These are phyloP conservation scores for Paedocypris sp. DNA, from an alignment of 2,113 vertebrate genomes.

Conservation along the genomic window DNA sequence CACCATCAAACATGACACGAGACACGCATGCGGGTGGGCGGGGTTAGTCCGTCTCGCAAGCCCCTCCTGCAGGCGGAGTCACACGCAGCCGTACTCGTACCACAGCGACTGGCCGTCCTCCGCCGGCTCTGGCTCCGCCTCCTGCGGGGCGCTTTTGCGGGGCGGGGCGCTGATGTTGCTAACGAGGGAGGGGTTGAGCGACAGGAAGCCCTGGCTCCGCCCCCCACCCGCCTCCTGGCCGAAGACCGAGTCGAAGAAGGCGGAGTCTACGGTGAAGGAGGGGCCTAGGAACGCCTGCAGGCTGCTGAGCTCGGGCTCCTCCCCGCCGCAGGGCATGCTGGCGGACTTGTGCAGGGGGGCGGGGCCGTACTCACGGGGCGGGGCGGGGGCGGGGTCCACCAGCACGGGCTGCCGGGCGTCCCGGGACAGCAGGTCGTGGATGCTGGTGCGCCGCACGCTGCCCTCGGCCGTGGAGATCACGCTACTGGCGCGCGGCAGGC, in stretches of 20 bases:
- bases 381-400: constrained; percentile 64
- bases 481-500: constrained; percentile 91
- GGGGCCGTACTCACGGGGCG: constrained; percentile 84
- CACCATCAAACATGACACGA: no score
- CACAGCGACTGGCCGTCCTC: constrained; percentile 88
- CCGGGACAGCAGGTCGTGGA: constrained; percentile 93
- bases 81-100: constrained; percentile 97
- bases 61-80: constrained; percentile 41
- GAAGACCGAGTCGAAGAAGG: constrained; percentile 62
- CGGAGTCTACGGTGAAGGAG: constrained; percentile 58
- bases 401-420: constrained; percentile 79
- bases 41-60: no score
- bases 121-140: constrained; percentile 52
- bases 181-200: constrained; percentile 85
- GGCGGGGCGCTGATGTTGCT: constrained; percentile 88
- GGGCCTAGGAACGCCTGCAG: constrained; percentile 61
- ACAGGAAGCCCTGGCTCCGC: constrained; percentile 73
- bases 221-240: constrained; percentile 41
- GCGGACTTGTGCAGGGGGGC: constrained; percentile 53
- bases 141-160: constrained; percentile 35
- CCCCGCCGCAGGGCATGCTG: constrained; percentile 56
- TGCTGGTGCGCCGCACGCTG: constrained; percentile 86
- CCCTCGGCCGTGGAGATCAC: constrained; percentile 96
- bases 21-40: constrained; percentile 26
- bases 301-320: constrained; percentile 62